These are phyloP conservation scores for Cnemophilus loriae DNA, from an alignment of 2,113 vertebrate genomes.

Conservation along the genomic window DNA sequence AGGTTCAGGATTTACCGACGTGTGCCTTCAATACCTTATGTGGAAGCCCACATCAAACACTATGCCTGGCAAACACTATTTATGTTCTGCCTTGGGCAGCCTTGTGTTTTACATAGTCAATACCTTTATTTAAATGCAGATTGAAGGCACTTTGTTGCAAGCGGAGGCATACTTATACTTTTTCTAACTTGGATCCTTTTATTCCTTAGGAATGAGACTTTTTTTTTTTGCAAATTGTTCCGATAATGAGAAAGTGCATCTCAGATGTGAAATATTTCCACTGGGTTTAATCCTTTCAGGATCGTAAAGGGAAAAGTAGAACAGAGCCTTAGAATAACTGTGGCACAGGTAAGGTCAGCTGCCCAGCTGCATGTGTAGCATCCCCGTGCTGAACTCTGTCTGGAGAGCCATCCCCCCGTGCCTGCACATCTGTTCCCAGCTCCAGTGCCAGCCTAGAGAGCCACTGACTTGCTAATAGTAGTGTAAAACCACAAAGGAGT, in stretches of 20 bases:
- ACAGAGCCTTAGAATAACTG: background rate
- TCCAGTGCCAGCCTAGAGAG: background rate
- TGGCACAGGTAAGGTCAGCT: background rate
- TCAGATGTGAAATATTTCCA: background rate
- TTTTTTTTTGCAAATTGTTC: background rate
- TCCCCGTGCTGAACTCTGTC: background rate
- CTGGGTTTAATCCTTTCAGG: background rate
- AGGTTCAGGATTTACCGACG: constrained; percentile 19
- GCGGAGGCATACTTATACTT: background rate
- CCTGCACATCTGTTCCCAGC: background rate
- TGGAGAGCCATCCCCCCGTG: fast-evolving
- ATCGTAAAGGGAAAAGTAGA: background rate
- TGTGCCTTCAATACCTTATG: background rate
- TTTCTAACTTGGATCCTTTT: background rate
- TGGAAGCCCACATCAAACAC: constrained; percentile 18
- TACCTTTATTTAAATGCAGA: constrained; percentile 16
- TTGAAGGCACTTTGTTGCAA: background rate
- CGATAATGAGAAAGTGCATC: background rate
- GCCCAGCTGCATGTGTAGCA: fast-evolving
- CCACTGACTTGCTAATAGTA: background rate
- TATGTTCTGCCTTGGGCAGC: background rate
- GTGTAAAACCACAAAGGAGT: background rate
- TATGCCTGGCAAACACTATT: background rate
- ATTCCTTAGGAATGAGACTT: background rate
- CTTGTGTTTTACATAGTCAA: constrained; percentile 19